Conservation (phyloP, 2,797 vertebrate genomes). For the Adelosebastes latens region DNA sequence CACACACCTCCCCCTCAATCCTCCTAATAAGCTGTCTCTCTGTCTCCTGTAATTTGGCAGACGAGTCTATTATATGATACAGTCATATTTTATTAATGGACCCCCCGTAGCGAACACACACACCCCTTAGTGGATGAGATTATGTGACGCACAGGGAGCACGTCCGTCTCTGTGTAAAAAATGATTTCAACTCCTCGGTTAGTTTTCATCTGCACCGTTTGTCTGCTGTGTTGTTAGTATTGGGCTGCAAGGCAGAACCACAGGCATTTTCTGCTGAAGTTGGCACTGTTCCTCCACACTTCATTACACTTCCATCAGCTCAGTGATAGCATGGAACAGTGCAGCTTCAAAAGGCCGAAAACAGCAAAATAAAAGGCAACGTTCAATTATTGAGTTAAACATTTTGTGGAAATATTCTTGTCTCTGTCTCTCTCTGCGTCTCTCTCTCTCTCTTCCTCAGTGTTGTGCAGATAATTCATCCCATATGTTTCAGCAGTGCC, state of each 20-base stretch:
- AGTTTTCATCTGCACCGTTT: constrained; percentile 57
- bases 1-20: constrained; percentile 67
- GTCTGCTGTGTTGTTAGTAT: constrained; percentile 48
- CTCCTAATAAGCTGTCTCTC: constrained; percentile 81
- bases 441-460: constrained; percentile 36
- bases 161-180: constrained; percentile 71
- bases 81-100: constrained; percentile 84
- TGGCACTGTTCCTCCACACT: constrained; percentile 66
- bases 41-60: constrained; percentile 83
- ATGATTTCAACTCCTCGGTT: constrained; percentile 65
- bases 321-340: constrained; percentile 42
- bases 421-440: constrained; percentile 38
- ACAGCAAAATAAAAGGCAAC: constrained; percentile 54
- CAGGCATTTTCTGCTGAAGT: constrained; percentile 62
- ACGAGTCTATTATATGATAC: constrained; percentile 82
- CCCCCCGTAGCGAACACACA: constrained; percentile 74
- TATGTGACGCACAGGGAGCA: constrained; percentile 72
- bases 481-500: constrained; percentile 74
- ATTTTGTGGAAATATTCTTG: constrained; percentile 59
- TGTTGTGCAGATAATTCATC: constrained; percentile 73
- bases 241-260: constrained; percentile 59
- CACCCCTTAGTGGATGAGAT: constrained; percentile 76
- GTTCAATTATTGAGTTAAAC: constrained; percentile 56
- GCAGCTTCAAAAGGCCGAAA: constrained; percentile 54
- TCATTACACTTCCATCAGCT: constrained; percentile 67